Percentiles rank a stretch among this genome's conserved stretches.
Conservation (phyloP, 30 jellyfish, hydroid and myxozoan genomes). For the Cassiopea andromeda region DNA sequence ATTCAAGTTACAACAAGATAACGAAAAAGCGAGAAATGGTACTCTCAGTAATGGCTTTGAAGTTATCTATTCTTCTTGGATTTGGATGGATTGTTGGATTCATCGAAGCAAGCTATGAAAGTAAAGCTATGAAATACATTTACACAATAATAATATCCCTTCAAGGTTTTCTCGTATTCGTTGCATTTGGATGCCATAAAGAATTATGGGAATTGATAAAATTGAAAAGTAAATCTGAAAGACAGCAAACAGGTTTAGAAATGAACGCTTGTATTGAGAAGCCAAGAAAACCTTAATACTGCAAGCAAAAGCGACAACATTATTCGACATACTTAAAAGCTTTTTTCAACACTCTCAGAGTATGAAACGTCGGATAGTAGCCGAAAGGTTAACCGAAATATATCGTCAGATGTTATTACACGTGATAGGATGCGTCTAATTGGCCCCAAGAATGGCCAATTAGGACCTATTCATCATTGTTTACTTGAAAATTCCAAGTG, state of each 20-base stretch:
- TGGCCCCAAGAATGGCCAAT: no score
- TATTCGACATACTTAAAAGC: no score
- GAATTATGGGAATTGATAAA: constrained; percentile 6
- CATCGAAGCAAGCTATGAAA: constrained; percentile 31
- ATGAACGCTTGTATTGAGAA: neutral
- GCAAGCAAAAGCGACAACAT: no score
- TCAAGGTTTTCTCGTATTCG: constrained; percentile 52
- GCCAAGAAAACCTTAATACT: neutral
- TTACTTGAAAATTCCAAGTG: no score
- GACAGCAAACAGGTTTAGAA: neutral
- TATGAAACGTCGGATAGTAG: no score
- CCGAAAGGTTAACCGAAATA: no score
- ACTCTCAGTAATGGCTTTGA: constrained; percentile 45
- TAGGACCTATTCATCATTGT: no score
- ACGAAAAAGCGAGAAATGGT: constrained; percentile 19
- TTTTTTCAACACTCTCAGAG: no score
- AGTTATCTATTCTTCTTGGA: constrained; percentile 47
- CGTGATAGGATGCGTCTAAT: no score
- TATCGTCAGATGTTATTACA: no score
- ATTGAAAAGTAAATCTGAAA: neutral
- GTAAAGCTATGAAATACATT: constrained; percentile 37
- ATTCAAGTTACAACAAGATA: neutral
- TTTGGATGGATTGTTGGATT: constrained; percentile 70
- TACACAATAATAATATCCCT: constrained; percentile 20
- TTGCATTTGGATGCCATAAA: constrained; percentile 71